phyloP scores from a whole-genome alignment of 1,140 invertebrate species.

The Cydia fagiglandana region DNA sequence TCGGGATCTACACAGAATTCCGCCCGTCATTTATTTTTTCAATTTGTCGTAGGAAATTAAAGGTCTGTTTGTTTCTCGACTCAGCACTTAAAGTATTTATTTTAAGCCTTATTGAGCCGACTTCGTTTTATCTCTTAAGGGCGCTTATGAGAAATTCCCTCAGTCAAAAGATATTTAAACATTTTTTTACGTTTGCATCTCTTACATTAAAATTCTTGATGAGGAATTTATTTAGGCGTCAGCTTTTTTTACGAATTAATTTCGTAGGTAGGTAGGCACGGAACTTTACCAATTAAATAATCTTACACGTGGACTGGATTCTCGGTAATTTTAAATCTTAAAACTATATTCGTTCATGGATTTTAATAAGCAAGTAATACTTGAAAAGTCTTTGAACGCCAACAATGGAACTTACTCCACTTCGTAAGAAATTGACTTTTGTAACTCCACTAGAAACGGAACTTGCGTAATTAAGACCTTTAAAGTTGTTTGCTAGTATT shows the following conservation, averaged over 20 bases:
- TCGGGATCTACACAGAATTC: conserved; percentile 14
- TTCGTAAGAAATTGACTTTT: conserved; percentile 30
- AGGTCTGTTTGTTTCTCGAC: conserved; percentile 45
- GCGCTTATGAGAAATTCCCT: conserved; percentile 31
- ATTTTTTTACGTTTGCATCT: conserved; percentile 24
- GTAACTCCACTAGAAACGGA: conserved; percentile 31
- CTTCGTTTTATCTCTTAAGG: conserved; percentile 42
- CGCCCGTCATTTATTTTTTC: conserved; percentile 38
- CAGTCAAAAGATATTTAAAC: conserved; percentile 31
- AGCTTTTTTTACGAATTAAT: conserved; percentile 8
- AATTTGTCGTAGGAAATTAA: conserved; percentile 49
- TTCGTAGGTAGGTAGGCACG: neutral
- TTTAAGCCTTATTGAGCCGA: conserved; percentile 50
- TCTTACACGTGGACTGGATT: neutral
- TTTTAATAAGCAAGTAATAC: conserved; percentile 16
- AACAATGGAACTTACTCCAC: conserved; percentile 16
- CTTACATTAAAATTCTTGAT: conserved; percentile 23
- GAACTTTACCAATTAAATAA: neutral
- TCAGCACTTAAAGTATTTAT: conserved; percentile 50
- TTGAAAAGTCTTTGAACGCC: conserved; percentile 14
- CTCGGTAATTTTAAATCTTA: neutral
- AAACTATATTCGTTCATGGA: conserved; percentile 4
- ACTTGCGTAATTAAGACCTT: conserved; percentile 30
- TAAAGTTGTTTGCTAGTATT: conserved; percentile 22
- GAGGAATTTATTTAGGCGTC: conserved; percentile 18